Percentiles rank a stretch among this genome's conserved stretches.
These are phyloP conservation scores for Rhaphigaster nebulosa DNA, from an alignment of 2,888 invertebrate genomes.

Conservation along the genomic window DNA sequence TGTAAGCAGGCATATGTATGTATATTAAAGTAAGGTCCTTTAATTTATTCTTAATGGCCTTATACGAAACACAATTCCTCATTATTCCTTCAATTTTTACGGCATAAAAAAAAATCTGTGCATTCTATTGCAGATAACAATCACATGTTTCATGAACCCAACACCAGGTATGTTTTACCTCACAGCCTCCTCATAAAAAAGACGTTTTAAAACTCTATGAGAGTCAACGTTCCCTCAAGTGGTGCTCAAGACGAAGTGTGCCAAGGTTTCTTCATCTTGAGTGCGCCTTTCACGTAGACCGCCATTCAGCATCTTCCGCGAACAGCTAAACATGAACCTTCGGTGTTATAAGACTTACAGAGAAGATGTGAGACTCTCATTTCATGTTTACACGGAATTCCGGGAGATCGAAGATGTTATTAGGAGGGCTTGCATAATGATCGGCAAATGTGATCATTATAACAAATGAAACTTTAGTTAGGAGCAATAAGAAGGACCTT, in stretches of 20 bases:
- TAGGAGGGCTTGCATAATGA: neutral
- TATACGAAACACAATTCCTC: too few species aligned
- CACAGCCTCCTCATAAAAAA: neutral
- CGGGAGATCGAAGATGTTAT: neutral
- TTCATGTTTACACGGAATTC: neutral
- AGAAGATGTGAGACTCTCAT: neutral
- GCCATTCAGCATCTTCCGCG: conserved; percentile 8
- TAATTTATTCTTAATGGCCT: too few species aligned
- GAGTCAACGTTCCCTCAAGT: conserved; percentile 21
- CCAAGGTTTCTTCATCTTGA: conserved; percentile 15
- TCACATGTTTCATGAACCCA: neutral
- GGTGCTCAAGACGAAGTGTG: conserved; percentile 25
- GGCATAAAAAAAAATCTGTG: too few species aligned
- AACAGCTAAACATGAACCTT: neutral
- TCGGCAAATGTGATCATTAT: too few species aligned
- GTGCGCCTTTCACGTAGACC: conserved; percentile 1
- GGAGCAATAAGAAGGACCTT: too few species aligned
- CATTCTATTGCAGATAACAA: neutral
- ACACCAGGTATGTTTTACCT: neutral
- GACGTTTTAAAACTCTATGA: neutral
- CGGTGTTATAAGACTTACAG: neutral
- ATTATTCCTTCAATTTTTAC: too few species aligned
- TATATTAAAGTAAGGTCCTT: too few species aligned
- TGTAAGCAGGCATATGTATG: neutral
- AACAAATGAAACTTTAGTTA: too few species aligned